These are phyloP conservation scores for Gopherus flavomarginatus DNA, from an alignment of 2,113 vertebrate genomes.

Conservation along the genomic window DNA sequence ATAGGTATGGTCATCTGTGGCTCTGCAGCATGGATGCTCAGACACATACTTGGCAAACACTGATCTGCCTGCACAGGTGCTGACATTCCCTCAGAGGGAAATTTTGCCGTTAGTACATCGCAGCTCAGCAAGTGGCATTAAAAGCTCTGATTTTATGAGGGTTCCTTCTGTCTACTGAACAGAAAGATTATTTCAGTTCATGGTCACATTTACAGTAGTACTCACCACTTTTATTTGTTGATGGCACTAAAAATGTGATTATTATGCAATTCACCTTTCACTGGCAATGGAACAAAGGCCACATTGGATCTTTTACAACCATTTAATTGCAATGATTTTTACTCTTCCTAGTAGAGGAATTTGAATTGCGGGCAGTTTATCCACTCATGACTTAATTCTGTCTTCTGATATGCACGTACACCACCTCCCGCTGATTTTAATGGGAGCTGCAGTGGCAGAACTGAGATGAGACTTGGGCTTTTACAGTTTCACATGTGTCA, in stretches of 20 bases:
- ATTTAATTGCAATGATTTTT: not conserved
- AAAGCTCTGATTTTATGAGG: not conserved
- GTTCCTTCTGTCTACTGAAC: not conserved
- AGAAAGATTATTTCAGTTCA: not conserved
- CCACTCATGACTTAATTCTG: not conserved
- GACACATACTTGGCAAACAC: not conserved
- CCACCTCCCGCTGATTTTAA: not conserved
- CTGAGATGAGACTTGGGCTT: not conserved
- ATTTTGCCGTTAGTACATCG: not conserved
- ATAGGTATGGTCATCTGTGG: not conserved
- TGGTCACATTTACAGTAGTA: not conserved
- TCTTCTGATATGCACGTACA: not conserved
- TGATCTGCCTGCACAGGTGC: not conserved
- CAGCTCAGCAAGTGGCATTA: not conserved
- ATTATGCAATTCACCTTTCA: not conserved
- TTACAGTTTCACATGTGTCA: not conserved
- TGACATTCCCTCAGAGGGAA: not conserved
- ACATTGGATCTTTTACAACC: not conserved
- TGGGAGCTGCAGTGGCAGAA: not conserved
- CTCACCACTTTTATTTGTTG: not conserved
- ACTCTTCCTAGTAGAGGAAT: not conserved
- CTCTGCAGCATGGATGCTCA: not conserved
- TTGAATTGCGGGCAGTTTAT: not conserved
- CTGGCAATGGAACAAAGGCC: not conserved
- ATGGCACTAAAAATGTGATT: not conserved